Evolutionary conservation across 2,797 vertebrate genomes (phyloP).

Genomic region (Phaenicophaeus curvirostris): DNA sequence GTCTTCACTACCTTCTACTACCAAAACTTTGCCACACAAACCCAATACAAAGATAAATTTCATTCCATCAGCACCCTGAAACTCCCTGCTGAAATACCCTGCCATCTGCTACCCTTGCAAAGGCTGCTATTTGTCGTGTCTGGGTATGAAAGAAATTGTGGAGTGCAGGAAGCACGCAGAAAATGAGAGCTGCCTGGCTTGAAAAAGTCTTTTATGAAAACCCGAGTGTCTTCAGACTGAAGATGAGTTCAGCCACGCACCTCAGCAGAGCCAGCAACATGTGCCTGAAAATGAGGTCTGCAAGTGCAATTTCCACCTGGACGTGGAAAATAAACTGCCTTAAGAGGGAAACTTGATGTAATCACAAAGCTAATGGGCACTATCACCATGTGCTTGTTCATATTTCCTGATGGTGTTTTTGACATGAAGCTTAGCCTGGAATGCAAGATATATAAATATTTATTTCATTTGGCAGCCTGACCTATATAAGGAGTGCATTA

Average conservation of each 20-base stretch:
- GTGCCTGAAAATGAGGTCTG: not conserved
- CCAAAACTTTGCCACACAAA: too few relatives aligned
- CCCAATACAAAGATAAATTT: not conserved
- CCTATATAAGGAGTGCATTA: not conserved
- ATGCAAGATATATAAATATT: constrained; percentile 19
- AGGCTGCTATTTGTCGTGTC: not conserved
- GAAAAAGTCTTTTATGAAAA: not conserved
- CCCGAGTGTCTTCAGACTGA: not conserved
- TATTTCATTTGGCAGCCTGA: not conserved
- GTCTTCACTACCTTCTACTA: too few relatives aligned
- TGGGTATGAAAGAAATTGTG: not conserved
- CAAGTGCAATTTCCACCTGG: not conserved
- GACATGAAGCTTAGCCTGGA: not conserved
- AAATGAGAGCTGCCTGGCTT: not conserved
- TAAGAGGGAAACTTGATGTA: not conserved
- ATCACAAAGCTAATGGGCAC: not conserved
- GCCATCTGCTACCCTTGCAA: not conserved
- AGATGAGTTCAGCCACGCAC: not conserved
- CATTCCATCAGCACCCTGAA: not conserved
- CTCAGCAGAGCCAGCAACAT: not conserved
- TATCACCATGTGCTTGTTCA: not conserved
- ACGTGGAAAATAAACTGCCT: not conserved
- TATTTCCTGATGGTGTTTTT: not conserved
- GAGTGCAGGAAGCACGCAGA: not conserved
- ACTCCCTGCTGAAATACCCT: not conserved